These are phyloP conservation scores for Erpetoichthys calabaricus DNA, from an alignment of 2,797 vertebrate species.

Conservation along the genomic window DNA sequence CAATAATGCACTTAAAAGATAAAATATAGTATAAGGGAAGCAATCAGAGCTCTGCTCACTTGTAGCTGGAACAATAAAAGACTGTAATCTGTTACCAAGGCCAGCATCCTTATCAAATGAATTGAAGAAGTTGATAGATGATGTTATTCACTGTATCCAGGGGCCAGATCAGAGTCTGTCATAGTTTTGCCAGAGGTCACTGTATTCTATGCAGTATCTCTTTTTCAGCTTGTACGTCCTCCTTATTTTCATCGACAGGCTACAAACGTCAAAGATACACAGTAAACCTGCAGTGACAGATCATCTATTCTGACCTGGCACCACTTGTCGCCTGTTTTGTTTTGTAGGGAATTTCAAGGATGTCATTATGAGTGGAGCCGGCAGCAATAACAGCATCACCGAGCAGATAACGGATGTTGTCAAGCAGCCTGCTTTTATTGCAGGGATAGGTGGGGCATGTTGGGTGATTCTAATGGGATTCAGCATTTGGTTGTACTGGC, in stretches of 20 bases:
- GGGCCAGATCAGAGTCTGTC: not conserved
- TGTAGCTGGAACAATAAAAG: too few species aligned
- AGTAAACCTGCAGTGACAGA: not conserved
- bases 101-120: too few species aligned
- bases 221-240: not conserved
- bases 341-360: conserved; percentile 76
- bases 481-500: conserved; percentile 98
- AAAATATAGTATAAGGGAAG: too few species aligned
- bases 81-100: too few species aligned
- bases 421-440: conserved; percentile 96
- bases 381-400: conserved; percentile 91
- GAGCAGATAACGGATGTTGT: conserved; percentile 98
- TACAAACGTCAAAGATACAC: not conserved
- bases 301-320: not conserved
- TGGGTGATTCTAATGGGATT: conserved; percentile 99
- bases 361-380: conserved; percentile 84
- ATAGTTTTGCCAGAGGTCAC: not conserved
- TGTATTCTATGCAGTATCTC: not conserved
- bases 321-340: conserved; percentile 4
- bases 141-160: not conserved
- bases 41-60: too few species aligned
- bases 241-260: not conserved
- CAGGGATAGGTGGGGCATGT: conserved; percentile 92
- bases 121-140: not conserved
- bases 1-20: too few species aligned